Evolutionary conservation across 2,797 vertebrate species (phyloP), one percentile per base, ranked within the genome.

Genomic region (Distichodus sexfasciatus): DNA sequence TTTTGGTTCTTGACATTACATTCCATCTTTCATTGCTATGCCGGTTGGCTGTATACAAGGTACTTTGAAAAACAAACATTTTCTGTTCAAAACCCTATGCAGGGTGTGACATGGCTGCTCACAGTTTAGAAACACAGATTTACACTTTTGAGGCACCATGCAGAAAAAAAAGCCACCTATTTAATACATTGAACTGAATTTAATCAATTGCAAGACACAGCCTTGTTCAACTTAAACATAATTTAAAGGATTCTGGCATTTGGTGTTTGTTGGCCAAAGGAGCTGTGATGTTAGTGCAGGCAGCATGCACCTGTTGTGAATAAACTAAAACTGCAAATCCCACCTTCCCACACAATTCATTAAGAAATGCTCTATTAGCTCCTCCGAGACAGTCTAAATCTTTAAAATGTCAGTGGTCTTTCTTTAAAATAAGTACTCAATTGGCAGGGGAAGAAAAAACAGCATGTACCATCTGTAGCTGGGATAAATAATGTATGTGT

Each of bases 1-100:
- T n/a, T n/a, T n/a, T n/a, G n/a, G 70, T 23, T 66, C 65, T 72
- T 77, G 66, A 82, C 81, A 87, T 90, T 88, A 82, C 77, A 72
- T 74, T 74, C 57, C 12, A 43, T 17, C 53, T 75, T 53, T 68
- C n/a, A n/a, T 6, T 53, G 67, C 63, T 50, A 54, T 54, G 36
- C 23, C 38, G 66, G 66, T 58, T 64, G 64, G 53, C 60, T 43
- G 17, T 65, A 63, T 26, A 63, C 33, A 53, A 17, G 40, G 60
- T 64, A 66, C 54, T 59, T n/a, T n/a, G n/a, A n/a, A n/a, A n/a
- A n/a, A n/a, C n/a, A n/a, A n/a, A n/a, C n/a, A n/a, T n/a, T n/a
- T n/a, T n/a, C n/a, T n/a, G n/a, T n/a, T n/a, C n/a, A n/a, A n/a
- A n/a, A n/a, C n/a, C n/a, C n/a, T n/a, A n/a, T n/a, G n/a, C n/a